Evolutionary conservation across 2,888 invertebrate species (phyloP).

Genomic region (Hypena proboscidalis): DNA sequence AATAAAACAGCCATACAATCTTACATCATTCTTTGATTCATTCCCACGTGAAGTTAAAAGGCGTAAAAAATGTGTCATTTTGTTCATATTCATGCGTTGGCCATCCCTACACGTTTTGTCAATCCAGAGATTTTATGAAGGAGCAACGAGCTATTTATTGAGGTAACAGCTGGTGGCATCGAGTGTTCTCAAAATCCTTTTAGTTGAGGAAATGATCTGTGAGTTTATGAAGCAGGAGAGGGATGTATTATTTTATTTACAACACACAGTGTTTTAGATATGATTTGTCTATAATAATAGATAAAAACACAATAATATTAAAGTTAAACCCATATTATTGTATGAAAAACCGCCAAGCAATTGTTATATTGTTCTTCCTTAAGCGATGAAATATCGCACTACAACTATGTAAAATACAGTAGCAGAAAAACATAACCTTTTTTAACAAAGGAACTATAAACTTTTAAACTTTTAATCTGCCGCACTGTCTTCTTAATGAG

Average conservation of each 20-base stretch:
- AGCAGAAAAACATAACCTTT: background rate
- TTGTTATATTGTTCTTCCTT: no score
- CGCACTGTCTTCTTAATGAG: conserved; percentile 20
- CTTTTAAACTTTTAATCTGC: conserved; percentile 4
- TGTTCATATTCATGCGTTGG: conserved; percentile 10
- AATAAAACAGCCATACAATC: conserved; percentile 5
- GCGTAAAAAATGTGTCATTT: conserved; percentile 12
- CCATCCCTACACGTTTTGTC: conserved; percentile 13
- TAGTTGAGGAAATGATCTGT: conserved; percentile 5
- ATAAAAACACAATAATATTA: no score
- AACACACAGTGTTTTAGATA: no score
- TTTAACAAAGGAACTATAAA: conserved; percentile 3
- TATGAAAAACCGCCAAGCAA: no score
- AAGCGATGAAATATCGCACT: no score
- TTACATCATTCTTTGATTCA: conserved; percentile 6
- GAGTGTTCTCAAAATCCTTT: conserved; percentile 10
- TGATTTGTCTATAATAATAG: no score
- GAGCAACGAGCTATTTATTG: conserved; percentile 24
- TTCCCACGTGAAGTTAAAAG: conserved; percentile 10
- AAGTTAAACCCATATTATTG: no score
- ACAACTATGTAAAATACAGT: no score
- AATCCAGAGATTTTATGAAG: conserved; percentile 29
- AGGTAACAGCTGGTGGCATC: conserved; percentile 27
- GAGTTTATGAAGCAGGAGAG: no score
- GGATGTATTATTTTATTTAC: no score